Evolutionary conservation across 2,113 vertebrate species (phyloP).

Genomic region (Pseudonaja textilis): DNA sequence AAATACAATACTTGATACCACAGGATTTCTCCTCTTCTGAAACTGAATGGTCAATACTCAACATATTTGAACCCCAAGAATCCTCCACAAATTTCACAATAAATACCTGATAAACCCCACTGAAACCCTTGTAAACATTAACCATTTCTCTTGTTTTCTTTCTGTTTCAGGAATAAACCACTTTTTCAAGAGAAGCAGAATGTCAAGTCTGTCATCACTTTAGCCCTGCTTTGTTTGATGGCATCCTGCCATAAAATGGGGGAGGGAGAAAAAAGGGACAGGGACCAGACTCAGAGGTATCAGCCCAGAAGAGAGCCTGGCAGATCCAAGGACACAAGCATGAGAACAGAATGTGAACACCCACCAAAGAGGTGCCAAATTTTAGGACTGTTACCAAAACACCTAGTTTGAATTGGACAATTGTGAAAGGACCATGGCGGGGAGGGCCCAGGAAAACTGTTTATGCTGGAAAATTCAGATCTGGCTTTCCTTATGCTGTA

Average conservation of each 20-base stretch:
- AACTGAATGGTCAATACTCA: neutral
- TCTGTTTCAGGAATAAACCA: neutral
- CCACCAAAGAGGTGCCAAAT: neutral
- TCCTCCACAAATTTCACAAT: neutral
- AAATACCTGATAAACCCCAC: neutral
- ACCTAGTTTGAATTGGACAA: neutral
- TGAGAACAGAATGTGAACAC: neutral
- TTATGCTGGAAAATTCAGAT: neutral
- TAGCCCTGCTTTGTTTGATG: neutral
- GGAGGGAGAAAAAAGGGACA: neutral
- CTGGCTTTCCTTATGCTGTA: neutral
- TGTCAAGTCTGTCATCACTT: too few relatives aligned
- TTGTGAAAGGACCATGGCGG: neutral
- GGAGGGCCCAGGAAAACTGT: neutral
- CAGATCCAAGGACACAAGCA: neutral
- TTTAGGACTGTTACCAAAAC: neutral
- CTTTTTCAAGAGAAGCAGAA: neutral
- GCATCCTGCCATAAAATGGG: neutral
- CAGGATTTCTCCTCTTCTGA: too few relatives aligned
- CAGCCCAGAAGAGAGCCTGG: neutral
- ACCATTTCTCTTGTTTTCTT: neutral
- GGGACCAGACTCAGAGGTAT: neutral
- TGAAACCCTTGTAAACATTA: neutral
- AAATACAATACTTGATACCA: too few relatives aligned
- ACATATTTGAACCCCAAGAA: neutral